These are phyloP conservation scores for Callitettix versicolor DNA, from an alignment of 1,140 invertebrate species.

Conservation along the genomic window DNA sequence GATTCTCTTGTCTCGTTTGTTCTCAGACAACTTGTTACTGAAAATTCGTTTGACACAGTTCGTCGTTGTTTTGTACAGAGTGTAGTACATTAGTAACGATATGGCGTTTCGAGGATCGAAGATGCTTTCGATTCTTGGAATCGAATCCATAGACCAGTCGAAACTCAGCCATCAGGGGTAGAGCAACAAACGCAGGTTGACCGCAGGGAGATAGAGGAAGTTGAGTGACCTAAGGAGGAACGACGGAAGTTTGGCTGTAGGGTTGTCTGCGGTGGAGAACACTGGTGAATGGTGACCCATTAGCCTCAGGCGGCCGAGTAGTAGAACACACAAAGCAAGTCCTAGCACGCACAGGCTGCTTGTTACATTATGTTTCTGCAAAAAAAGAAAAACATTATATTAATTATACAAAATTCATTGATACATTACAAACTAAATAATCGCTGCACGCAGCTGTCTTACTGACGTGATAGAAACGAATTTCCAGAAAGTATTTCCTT, in stretches of 20 bases:
- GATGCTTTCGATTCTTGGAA: slow-evolving; percentile 63
- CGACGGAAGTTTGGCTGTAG: slow-evolving; percentile 65
- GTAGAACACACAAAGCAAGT: slow-evolving; percentile 41
- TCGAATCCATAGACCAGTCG: slow-evolving; percentile 92
- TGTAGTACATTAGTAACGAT: slow-evolving; percentile 55
- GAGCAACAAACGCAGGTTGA: slow-evolving; percentile 72
- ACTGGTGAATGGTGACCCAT: slow-evolving; percentile 54
- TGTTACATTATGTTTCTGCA: background rate
- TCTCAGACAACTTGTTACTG: no score
- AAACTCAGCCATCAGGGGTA: slow-evolving; percentile 77
- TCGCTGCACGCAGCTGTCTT: no score
- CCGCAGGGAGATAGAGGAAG: slow-evolving; percentile 76
- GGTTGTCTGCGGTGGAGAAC: slow-evolving; percentile 84
- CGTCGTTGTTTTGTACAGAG: background rate
- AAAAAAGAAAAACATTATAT: no score
- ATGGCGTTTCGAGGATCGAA: slow-evolving; percentile 64
- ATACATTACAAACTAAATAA: no score
- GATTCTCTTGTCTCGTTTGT: no score
- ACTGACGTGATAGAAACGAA: no score
- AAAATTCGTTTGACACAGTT: no score
- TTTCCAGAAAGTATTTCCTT: no score
- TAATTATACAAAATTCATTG: no score
- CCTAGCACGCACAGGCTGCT: slow-evolving; percentile 49
- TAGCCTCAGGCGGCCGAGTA: slow-evolving; percentile 50
- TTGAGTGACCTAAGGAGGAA: slow-evolving; percentile 66